phyloP scores from a whole-genome alignment of 2,888 invertebrate genomes.

The Ptychoptera albimana region DNA sequence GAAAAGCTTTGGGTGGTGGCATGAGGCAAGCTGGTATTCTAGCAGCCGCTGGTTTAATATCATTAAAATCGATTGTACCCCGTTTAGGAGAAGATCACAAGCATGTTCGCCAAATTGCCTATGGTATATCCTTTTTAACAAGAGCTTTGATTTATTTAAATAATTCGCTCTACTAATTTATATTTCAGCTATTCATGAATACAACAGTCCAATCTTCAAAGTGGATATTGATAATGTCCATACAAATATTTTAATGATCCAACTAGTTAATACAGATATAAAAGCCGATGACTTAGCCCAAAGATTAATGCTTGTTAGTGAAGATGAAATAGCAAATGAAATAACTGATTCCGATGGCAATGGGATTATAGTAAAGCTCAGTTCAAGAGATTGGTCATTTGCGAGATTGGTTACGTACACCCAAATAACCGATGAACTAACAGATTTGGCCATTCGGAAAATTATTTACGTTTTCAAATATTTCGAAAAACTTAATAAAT shows the following conservation, averaged over 20 bases:
- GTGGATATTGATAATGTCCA: conserved; percentile 47
- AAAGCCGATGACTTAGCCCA: conserved; percentile 37
- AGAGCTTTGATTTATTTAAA: conserved; percentile 1
- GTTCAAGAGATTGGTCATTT: conserved; percentile 39
- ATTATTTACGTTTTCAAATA: conserved; percentile 50
- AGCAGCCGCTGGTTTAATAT: conserved; percentile 77
- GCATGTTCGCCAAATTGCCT: conserved; percentile 47
- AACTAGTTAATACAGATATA: conserved; percentile 36
- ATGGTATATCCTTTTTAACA: conserved; percentile 35
- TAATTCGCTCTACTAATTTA: background rate
- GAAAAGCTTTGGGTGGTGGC: conserved; percentile 85
- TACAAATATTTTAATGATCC: conserved; percentile 61
- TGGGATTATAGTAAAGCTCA: conserved; percentile 40
- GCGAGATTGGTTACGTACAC: conserved; percentile 55
- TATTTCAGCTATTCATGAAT: conserved; percentile 38
- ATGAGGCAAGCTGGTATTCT: conserved; percentile 86
- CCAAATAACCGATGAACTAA: conserved; percentile 50
- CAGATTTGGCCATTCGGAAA: conserved; percentile 53
- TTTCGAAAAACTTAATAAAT: conserved; percentile 26
- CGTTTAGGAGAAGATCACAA: conserved; percentile 59
- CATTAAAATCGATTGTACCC: conserved; percentile 63
- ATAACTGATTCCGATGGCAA: conserved; percentile 27
- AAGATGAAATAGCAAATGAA: conserved; percentile 34
- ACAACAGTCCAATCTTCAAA: conserved; percentile 40
- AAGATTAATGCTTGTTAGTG: conserved; percentile 32